Percentiles rank a stretch among this genome's conserved stretches.
Conservation (phyloP, 2,888 invertebrate species). For the Epirrhoe alternata region DNA sequence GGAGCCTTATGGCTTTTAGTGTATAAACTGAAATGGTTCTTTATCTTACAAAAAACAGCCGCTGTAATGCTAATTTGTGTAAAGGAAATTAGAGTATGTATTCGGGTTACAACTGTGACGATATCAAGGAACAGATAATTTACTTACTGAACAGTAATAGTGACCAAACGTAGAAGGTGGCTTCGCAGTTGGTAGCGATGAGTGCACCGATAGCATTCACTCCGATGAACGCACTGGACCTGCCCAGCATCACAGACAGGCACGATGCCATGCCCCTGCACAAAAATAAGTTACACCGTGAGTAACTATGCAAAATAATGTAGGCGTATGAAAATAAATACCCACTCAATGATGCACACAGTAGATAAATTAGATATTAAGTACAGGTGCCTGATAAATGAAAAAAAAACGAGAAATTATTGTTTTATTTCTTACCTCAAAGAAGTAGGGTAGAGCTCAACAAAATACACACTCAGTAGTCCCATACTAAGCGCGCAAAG, state of each 20-base stretch:
- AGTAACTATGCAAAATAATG: not conserved
- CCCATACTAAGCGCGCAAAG: slow-evolving; percentile 78
- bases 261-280: slow-evolving; percentile 87
- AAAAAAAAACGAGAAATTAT: too few relatives aligned
- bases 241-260: slow-evolving; percentile 86
- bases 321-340: slow-evolving; percentile 4
- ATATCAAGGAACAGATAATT: too few relatives aligned
- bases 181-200: slow-evolving; percentile 85
- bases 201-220: slow-evolving; percentile 87
- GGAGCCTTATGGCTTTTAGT: too few relatives aligned
- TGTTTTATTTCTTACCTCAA: slow-evolving; percentile 64
- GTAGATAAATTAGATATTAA: too few relatives aligned
- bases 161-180: slow-evolving; percentile 87
- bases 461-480: slow-evolving; percentile 77
- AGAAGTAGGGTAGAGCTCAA: slow-evolving; percentile 78
- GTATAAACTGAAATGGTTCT: too few relatives aligned
- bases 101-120: too few relatives aligned
- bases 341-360: too few relatives aligned
- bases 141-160: slow-evolving; percentile 76
- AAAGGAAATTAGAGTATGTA: too few relatives aligned
- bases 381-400: too few relatives aligned
- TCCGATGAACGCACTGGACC: slow-evolving; percentile 87
- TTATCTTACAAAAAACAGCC: too few relatives aligned
- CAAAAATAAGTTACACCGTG: slow-evolving; percentile 18
- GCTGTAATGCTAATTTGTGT: too few relatives aligned